These are phyloP conservation scores for Glyptemys insculpta DNA, from an alignment of 2,797 vertebrate species.

Conservation along the genomic window DNA sequence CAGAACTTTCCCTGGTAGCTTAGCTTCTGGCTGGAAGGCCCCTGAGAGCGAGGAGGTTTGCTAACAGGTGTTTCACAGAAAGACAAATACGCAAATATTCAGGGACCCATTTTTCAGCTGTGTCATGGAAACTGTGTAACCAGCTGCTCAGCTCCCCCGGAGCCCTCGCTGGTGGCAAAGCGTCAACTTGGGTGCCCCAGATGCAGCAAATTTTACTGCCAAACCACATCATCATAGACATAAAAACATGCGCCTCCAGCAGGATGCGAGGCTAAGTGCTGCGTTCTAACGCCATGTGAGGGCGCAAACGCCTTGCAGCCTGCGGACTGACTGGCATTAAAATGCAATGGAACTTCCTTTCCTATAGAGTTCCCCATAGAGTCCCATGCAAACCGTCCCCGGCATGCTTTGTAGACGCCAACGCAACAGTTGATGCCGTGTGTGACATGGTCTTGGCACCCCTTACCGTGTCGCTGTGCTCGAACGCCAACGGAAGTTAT, in stretches of 20 bases:
- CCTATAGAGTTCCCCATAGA: neutral
- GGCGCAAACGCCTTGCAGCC: neutral
- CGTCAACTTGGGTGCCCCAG: neutral
- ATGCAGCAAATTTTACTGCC: neutral
- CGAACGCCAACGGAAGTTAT: neutral
- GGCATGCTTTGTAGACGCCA: too few species aligned
- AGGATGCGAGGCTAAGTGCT: neutral
- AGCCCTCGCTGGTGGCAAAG: neutral
- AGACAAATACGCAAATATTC: neutral
- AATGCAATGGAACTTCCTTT: neutral
- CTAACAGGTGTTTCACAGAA: neutral
- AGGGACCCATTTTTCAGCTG: neutral
- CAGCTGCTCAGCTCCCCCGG: neutral
- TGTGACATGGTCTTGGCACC: neutral
- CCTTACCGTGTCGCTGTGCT: too few species aligned
- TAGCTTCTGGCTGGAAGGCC: neutral
- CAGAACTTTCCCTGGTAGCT: neutral
- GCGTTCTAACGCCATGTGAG: neutral
- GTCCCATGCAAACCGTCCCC: neutral
- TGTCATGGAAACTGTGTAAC: neutral
- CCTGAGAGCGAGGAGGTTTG: neutral
- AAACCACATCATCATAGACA: neutral
- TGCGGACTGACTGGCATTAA: too few species aligned
- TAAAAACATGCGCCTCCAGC: too few species aligned
- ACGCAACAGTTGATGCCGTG: too few species aligned